phyloP scores from a whole-genome alignment of 2,113 vertebrate genomes.

The Sapayoa aenigma region DNA sequence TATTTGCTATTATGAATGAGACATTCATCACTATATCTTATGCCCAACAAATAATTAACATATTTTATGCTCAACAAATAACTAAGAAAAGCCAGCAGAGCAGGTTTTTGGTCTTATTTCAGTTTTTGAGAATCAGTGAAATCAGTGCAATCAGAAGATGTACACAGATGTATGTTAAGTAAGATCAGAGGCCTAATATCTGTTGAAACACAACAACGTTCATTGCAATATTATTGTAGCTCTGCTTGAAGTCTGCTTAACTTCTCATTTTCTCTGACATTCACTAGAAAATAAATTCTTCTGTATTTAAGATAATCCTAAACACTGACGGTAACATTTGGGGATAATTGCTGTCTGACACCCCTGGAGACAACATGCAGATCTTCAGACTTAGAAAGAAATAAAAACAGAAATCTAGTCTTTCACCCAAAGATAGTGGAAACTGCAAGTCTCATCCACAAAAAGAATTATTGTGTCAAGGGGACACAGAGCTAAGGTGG shows the following conservation, averaged over 20 bases:
- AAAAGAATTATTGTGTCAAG: not conserved
- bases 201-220: not conserved
- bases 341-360: not conserved
- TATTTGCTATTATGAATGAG: not conserved
- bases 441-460: not conserved
- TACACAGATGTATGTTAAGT: not conserved
- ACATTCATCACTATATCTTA: not conserved
- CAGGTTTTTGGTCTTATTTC: not conserved
- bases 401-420: not conserved
- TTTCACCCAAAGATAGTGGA: not conserved
- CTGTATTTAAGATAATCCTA: slow-evolving; percentile 1
- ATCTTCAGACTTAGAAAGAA: slow-evolving; percentile 18
- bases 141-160: not conserved
- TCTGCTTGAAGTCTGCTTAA: not conserved
- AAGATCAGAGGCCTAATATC: not conserved
- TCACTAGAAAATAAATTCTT: not conserved
- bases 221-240: not conserved
- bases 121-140: not conserved
- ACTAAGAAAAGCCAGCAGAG: not conserved
- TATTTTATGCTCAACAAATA: not conserved
- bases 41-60: not conserved
- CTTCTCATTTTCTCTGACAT: not conserved
- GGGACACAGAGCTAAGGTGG: not conserved
- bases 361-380: not conserved
- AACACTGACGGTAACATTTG: not conserved